Evolutionary conservation across 92 coral and sea anemone genomes (phyloP).

Genomic region (Pocillopora meandrina): DNA sequence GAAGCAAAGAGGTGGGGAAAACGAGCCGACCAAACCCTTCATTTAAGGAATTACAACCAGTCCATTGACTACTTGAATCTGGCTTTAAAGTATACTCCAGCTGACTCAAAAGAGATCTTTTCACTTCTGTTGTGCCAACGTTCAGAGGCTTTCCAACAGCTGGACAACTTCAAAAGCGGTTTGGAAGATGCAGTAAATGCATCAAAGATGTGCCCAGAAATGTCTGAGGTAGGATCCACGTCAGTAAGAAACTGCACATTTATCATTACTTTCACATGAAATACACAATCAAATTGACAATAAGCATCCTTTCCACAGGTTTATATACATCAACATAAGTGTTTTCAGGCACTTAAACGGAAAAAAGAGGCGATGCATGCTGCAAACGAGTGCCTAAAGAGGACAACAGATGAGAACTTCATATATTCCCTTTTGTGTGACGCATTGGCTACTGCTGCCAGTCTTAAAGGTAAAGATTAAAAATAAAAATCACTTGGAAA

Average conservation of each 20-base stretch:
- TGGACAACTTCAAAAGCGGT: slow-evolving; percentile 18
- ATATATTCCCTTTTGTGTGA: slow-evolving; percentile 13
- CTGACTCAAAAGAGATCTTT: slow-evolving; percentile 29
- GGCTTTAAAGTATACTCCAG: slow-evolving; percentile 61
- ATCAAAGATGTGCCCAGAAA: slow-evolving; percentile 31
- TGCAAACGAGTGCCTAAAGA: slow-evolving; percentile 28
- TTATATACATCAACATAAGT: not conserved
- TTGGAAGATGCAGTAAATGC: slow-evolving; percentile 61
- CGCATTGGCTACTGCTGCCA: slow-evolving; percentile 17
- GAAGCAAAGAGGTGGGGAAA: slow-evolving; percentile 56
- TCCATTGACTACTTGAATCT: slow-evolving; percentile 39
- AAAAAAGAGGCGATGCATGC: slow-evolving; percentile 29
- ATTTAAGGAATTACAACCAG: not conserved
- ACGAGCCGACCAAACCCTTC: slow-evolving; percentile 26
- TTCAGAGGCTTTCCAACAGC: slow-evolving; percentile 29
- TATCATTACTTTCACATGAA: slow-evolving; percentile 5
- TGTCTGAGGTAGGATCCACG: slow-evolving; percentile 28
- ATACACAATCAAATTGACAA: slow-evolving; percentile 55
- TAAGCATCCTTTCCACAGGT: slow-evolving; percentile 22
- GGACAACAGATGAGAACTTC: slow-evolving; percentile 5
- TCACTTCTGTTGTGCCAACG: slow-evolving; percentile 52
- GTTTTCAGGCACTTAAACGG: slow-evolving; percentile 2
- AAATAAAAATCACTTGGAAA: no score
- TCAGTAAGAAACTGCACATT: not conserved
- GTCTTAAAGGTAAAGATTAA: slow-evolving; percentile 23